Evolutionary conservation across 2,888 invertebrate genomes (phyloP), one percentile per base, ranked within the genome.

Genomic region (Baccha elongata): DNA sequence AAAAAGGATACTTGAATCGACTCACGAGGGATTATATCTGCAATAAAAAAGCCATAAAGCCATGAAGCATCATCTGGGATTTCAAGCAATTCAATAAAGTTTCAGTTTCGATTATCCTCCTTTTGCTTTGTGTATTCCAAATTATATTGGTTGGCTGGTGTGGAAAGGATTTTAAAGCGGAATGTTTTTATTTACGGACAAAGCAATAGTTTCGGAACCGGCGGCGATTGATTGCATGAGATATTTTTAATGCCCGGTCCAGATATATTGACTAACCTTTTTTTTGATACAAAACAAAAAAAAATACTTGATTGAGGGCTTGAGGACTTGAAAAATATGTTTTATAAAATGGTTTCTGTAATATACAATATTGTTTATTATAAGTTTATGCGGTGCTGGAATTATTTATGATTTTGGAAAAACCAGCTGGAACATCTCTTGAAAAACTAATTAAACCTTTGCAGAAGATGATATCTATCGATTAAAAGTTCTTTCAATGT

Each of bases 41-140:
- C 55, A 74, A 50, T 75, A 74, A 74, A 74, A 69, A 58, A 69
- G 29, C 29, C 29, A 32, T 32, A 40, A 26, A 42, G 3, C 62
- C 68, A 80, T 74, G 44, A 68, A 60, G 64, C 62, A 80, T 69
- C 75, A 75, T 80, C 69, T 69, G 80, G 80, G 75, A 74, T 80
- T 75, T 64, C 26, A 79, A 67, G 60, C 46, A 46, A 67, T 79
- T 79, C 73, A 73, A 79, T 60, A 67, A 67, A 68, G 74, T 74
- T 68, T 74, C 67, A 67, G 52, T 44, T 68, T 68, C 52, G 42
- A 52, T 55, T 67, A 50, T 40, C 35, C 26, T 48, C 17, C 21
- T 15, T 13, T 44, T 40, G 21, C 3, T 17, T 48, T 23, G 55
- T 5, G n/a, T 19, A 29, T 40, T 11, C 15, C 35, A 15, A 15